Evolutionary conservation across 2,888 invertebrate species (phyloP).

Genomic region (Anoncus sp.): DNA sequence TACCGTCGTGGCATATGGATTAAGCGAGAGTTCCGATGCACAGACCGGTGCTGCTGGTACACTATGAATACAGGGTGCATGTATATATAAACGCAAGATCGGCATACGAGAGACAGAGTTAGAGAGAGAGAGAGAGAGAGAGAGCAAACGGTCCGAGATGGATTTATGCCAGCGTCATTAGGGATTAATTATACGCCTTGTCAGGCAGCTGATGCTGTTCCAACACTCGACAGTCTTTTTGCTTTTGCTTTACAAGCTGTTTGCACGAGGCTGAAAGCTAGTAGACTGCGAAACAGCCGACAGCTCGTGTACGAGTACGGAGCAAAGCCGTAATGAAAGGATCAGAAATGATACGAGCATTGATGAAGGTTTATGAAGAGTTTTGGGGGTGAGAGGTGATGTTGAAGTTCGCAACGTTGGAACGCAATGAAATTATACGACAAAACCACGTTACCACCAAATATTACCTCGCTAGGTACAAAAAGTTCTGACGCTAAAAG

Average conservation of each 20-base stretch:
- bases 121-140: too few relatives aligned
- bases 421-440: too few relatives aligned
- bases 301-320: too few relatives aligned
- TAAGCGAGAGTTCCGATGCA: background rate
- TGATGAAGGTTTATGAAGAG: too few relatives aligned
- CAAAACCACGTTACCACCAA: too few relatives aligned
- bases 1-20: slow-evolving; percentile 32
- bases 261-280: background rate
- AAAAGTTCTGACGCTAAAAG: too few relatives aligned
- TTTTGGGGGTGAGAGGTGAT: too few relatives aligned
- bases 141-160: slow-evolving; percentile 75
- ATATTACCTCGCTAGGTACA: too few relatives aligned
- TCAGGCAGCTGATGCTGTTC: slow-evolving; percentile 78
- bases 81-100: slow-evolving; percentile 40
- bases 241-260: slow-evolving; percentile 27
- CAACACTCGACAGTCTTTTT: background rate
- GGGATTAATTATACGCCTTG: slow-evolving; percentile 81
- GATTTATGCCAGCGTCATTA: slow-evolving; percentile 80
- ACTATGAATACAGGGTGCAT: slow-evolving; percentile 45
- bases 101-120: slow-evolving; percentile 47
- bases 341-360: too few relatives aligned
- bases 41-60: too few relatives aligned
- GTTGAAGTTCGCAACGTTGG: too few relatives aligned
- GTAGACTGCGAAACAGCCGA: background rate
- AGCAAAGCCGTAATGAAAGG: too few relatives aligned